Conservation (phyloP, 2,113 vertebrate genomes). For the Trematocara unimaculatum region DNA sequence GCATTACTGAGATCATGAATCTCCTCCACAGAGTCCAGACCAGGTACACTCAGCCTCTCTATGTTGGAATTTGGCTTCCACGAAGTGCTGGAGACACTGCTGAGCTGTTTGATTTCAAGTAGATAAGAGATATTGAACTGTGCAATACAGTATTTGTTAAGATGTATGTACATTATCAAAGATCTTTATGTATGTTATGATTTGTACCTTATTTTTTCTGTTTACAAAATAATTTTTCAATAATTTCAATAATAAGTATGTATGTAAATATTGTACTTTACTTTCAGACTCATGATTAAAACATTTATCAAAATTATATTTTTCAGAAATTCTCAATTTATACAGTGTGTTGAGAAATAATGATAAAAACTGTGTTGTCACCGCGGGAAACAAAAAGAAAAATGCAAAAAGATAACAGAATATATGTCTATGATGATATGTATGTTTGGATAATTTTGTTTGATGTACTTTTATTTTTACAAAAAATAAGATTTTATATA, state of each 20-base stretch:
- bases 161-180: not conserved
- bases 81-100: accelerated
- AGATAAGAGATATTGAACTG: not conserved
- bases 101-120: not conserved
- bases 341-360: not conserved
- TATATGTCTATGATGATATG: accelerated
- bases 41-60: not conserved
- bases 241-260: accelerated
- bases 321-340: not conserved
- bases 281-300: not conserved
- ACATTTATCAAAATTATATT: not conserved
- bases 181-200: not conserved
- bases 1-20: not conserved
- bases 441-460: accelerated
- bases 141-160: not conserved
- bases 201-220: not conserved
- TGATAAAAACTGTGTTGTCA: accelerated
- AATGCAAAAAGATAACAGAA: accelerated
- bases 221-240: accelerated
- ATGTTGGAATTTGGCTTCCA: accelerated
- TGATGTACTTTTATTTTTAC: not conserved
- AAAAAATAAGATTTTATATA: not conserved
- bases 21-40: not conserved
- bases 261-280: accelerated
- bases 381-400: accelerated